Conservation (phyloP, 2,888 invertebrate species). For the Phlogophora meticulosa region DNA sequence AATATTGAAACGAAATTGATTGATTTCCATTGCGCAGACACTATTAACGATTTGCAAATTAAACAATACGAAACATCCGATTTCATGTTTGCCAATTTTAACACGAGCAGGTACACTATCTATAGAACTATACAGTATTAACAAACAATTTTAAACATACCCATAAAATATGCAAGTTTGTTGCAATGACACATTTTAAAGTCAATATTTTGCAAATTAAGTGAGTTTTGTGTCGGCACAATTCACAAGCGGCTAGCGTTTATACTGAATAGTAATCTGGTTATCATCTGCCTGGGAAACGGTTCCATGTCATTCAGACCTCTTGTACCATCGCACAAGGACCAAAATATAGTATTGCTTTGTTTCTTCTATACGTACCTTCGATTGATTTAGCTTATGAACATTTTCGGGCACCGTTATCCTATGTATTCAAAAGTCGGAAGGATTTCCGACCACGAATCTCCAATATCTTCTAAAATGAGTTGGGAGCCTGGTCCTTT, state of each 20-base stretch:
- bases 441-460: slow-evolving; percentile 20
- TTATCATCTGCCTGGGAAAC: background rate
- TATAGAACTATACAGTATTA: slow-evolving; percentile 2
- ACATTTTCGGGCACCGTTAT: background rate
- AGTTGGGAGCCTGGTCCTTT: slow-evolving; percentile 31
- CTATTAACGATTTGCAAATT: slow-evolving; percentile 2
- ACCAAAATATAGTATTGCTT: background rate
- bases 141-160: slow-evolving; percentile 33
- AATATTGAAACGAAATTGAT: slow-evolving; percentile 5
- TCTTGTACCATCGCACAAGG: background rate
- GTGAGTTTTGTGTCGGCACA: slow-evolving; percentile 19
- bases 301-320: background rate
- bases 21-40: too few relatives aligned
- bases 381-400: background rate
- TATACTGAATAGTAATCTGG: background rate
- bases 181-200: slow-evolving; percentile 61
- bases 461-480: slow-evolving; percentile 22
- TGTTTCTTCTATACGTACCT: background rate
- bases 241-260: slow-evolving; percentile 34
- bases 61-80: slow-evolving; percentile 1
- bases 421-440: slow-evolving; percentile 13
- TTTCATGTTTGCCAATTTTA: slow-evolving; percentile 10
- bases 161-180: slow-evolving; percentile 28
- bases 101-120: background rate
- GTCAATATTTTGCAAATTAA: slow-evolving; percentile 65